These are phyloP conservation scores for Paragorgia papillata DNA, from an alignment of 92 coral and sea anemone species.

Conservation along the genomic window DNA sequence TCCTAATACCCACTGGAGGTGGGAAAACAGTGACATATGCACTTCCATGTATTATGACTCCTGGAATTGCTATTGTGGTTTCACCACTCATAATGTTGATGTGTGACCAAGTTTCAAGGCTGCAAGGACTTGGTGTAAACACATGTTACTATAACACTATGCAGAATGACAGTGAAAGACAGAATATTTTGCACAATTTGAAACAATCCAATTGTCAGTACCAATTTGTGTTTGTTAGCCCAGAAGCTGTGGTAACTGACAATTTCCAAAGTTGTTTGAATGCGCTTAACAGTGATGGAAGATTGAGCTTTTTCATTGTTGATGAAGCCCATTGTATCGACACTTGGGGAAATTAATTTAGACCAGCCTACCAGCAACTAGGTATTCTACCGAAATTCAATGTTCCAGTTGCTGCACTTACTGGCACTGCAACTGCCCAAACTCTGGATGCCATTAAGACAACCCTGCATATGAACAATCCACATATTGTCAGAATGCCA, in stretches of 20 bases:
- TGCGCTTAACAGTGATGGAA: background rate
- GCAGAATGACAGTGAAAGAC: constrained; percentile 24
- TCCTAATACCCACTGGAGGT: constrained; percentile 56
- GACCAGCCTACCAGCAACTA: constrained; percentile 52
- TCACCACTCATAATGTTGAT: constrained; percentile 32
- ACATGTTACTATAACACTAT: constrained; percentile 28
- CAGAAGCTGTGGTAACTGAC: constrained; percentile 39
- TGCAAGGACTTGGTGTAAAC: constrained; percentile 28
- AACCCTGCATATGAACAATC: constrained; percentile 39
- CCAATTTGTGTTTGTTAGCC: constrained; percentile 37
- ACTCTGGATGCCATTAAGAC: constrained; percentile 19
- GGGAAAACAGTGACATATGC: constrained; percentile 51
- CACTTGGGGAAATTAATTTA: constrained; percentile 55
- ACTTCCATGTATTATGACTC: constrained; percentile 14
- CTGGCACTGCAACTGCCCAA: constrained; percentile 52
- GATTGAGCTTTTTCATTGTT: constrained; percentile 4
- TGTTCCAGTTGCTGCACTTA: constrained; percentile 49
- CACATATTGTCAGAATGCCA: constrained; percentile 36
- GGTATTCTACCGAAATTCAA: constrained; percentile 14
- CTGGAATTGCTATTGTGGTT: constrained; percentile 29
- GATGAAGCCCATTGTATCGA: constrained; percentile 48
- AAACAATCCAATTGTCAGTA: constrained; percentile 32
- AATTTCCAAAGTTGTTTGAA: constrained; percentile 32
- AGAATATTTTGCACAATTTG: constrained; percentile 31
- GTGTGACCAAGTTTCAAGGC: constrained; percentile 34